Evolutionary conservation across 2,888 invertebrate species (phyloP).

Genomic region (Eulithis testata): DNA sequence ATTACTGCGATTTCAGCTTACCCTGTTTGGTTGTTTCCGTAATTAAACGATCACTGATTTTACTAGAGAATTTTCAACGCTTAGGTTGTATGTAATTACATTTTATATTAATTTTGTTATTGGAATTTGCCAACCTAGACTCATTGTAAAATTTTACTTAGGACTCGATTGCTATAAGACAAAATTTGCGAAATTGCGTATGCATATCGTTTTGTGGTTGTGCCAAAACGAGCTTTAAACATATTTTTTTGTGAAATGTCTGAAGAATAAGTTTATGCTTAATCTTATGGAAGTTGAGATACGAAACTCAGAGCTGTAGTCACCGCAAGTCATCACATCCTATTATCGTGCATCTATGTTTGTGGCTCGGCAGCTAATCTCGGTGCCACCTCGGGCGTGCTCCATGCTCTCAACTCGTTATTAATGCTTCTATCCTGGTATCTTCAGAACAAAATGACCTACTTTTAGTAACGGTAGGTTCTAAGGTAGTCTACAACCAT

Average conservation of each 20-base stretch:
- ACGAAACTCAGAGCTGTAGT: constrained; percentile 5
- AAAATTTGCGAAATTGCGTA: no score
- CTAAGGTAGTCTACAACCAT: no score
- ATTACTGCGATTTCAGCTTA: constrained; percentile 35
- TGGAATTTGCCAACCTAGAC: no score
- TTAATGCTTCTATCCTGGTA: constrained; percentile 43
- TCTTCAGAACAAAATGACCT: constrained; percentile 12
- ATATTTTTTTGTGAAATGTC: no score
- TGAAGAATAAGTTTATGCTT: background rate
- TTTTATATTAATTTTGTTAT: no score
- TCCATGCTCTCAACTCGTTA: constrained; percentile 48
- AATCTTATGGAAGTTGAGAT: background rate
- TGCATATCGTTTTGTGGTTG: no score
- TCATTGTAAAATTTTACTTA: no score
- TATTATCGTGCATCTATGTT: constrained; percentile 37
- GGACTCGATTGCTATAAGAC: no score
- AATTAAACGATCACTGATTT: constrained; percentile 38
- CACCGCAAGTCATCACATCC: constrained; percentile 26
- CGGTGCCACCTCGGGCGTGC: constrained; percentile 51
- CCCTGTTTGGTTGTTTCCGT: constrained; percentile 34
- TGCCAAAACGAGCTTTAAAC: no score
- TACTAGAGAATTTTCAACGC: constrained; percentile 16
- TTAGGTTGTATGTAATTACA: background rate
- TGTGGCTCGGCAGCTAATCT: constrained; percentile 53
- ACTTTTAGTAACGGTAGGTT: constrained; percentile 1